phyloP scores from a whole-genome alignment of 2,113 vertebrate species.

The Clinocottus analis region DNA sequence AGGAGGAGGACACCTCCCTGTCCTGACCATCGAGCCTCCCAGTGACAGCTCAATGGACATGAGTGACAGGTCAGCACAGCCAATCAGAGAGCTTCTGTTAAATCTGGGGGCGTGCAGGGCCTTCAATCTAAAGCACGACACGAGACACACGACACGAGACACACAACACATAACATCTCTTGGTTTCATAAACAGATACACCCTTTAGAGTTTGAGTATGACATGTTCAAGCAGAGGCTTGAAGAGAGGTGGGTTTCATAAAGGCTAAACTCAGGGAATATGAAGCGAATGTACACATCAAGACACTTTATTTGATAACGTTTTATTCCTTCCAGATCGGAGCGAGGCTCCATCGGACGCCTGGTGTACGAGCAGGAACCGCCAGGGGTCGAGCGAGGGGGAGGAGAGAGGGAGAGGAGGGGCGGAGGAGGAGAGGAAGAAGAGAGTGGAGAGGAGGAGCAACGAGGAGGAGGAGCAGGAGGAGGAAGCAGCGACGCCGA shows the following conservation, averaged over 20 bases:
- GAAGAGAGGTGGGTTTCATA: too few species aligned
- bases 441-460: conserved; percentile 69
- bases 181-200: too few species aligned
- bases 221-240: too few species aligned
- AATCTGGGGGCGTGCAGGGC: too few species aligned
- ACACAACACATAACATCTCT: too few species aligned
- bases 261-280: too few species aligned
- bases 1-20: conserved; percentile 85
- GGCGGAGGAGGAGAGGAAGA: conserved; percentile 46
- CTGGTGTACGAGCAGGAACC: conserved; percentile 89
- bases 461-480: conserved; percentile 42
- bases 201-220: too few species aligned
- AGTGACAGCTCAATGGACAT: conserved; percentile 95
- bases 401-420: conserved; percentile 40
- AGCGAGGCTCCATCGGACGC: conserved; percentile 89
- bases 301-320: too few species aligned
- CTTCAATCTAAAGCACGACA: too few species aligned
- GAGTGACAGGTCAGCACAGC: conserved; percentile 84
- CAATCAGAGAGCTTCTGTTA: conserved; percentile 14
- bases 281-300: too few species aligned
- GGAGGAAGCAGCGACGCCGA: conserved; percentile 69
- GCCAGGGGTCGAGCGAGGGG: conserved; percentile 69
- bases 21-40: conserved; percentile 92
- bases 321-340: conserved; percentile 79
- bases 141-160: too few species aligned